Percentiles rank a stretch among this genome's conserved stretches.
These are phyloP conservation scores for Tragopan temminckii DNA, from an alignment of 2,797 vertebrate genomes.

Conservation along the genomic window DNA sequence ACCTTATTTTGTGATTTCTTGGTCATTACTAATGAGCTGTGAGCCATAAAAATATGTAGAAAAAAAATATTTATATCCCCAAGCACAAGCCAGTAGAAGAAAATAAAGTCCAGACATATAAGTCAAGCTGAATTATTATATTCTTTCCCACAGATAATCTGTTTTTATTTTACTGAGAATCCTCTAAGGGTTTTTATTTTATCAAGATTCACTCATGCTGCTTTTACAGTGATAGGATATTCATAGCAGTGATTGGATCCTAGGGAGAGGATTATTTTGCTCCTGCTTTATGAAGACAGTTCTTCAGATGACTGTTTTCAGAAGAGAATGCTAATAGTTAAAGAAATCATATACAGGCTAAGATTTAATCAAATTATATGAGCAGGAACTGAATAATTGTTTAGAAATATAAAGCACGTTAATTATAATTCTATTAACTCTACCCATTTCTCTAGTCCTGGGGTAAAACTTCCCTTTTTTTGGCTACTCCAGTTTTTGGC, in stretches of 20 bases:
- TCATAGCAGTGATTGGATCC: background rate
- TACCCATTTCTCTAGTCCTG: background rate
- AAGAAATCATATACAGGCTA: background rate
- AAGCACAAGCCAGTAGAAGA: background rate
- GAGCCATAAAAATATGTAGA: background rate
- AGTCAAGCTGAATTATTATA: background rate
- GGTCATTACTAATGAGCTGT: background rate
- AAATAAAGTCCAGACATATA: background rate
- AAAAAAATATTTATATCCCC: background rate
- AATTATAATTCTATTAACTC: background rate
- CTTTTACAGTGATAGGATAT: background rate
- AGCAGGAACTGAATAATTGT: background rate
- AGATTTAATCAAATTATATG: background rate
- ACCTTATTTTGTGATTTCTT: slow-evolving; percentile 1
- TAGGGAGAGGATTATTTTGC: background rate
- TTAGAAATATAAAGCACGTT: background rate
- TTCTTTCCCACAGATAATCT: background rate
- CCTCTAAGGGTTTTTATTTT: background rate
- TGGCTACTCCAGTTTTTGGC: background rate
- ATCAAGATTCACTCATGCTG: background rate
- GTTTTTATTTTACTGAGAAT: slow-evolving; percentile 1
- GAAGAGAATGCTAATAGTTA: background rate
- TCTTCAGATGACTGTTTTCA: background rate
- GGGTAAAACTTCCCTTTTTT: background rate
- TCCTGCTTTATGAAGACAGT: background rate